phyloP scores from a whole-genome alignment of 2,888 invertebrate species.

The Portevinia maculata region DNA sequence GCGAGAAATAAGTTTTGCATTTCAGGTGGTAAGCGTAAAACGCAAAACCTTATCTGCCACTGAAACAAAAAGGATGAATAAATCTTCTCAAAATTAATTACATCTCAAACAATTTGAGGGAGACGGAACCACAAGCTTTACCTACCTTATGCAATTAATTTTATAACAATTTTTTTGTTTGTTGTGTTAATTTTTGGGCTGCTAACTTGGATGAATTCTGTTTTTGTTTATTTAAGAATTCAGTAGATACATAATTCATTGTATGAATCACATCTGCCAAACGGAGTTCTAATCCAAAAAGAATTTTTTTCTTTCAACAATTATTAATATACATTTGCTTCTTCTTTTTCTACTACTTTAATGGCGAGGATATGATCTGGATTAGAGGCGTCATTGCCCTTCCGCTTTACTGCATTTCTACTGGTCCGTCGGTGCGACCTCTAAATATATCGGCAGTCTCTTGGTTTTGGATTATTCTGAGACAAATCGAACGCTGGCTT shows the following conservation, averaged over 20 bases:
- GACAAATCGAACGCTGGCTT: too few relatives aligned
- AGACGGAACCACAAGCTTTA: constrained; percentile 23
- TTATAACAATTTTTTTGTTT: constrained; percentile 65
- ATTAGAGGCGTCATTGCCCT: too few relatives aligned
- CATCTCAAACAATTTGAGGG: constrained; percentile 43
- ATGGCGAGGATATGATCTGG: too few relatives aligned
- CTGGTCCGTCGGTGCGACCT: too few relatives aligned
- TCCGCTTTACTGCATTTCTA: too few relatives aligned
- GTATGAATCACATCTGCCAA: constrained; percentile 1
- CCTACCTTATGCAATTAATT: constrained; percentile 53
- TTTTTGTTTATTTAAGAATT: neutral
- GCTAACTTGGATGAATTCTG: neutral
- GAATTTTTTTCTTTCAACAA: too few relatives aligned
- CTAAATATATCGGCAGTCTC: too few relatives aligned
- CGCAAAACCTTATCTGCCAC: constrained; percentile 64
- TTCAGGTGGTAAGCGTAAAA: constrained; percentile 65
- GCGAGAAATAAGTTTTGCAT: constrained; percentile 58
- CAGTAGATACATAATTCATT: neutral
- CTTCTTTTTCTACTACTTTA: too few relatives aligned
- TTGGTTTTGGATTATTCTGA: too few relatives aligned
- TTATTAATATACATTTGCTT: too few relatives aligned
- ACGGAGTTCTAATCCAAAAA: neutral
- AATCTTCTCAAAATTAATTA: constrained; percentile 72
- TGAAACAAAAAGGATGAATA: constrained; percentile 61
- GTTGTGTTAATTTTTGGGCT: neutral